phyloP scores from a whole-genome alignment of 2,888 invertebrate genomes.

The Nesidiocoris tenuis region DNA sequence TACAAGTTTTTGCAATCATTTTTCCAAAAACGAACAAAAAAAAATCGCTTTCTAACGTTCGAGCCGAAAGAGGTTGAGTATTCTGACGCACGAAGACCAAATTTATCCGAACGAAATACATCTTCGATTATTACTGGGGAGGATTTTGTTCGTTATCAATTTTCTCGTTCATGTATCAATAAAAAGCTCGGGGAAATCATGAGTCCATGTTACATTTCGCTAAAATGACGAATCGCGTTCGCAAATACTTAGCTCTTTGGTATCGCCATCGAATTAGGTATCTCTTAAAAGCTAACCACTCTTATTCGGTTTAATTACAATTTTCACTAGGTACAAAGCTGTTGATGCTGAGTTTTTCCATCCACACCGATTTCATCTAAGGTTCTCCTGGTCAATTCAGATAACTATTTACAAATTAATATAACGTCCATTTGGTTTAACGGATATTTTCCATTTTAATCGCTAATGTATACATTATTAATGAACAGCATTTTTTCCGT shows the following conservation, averaged over 20 bases:
- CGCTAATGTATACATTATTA: neutral
- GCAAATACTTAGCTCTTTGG: constrained; percentile 38
- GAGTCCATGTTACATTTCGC: neutral
- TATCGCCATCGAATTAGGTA: constrained; percentile 25
- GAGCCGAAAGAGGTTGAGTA: neutral
- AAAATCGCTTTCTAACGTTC: neutral
- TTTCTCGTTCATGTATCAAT: too few relatives aligned
- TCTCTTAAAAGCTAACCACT: neutral
- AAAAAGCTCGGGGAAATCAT: neutral
- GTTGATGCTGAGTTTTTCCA: neutral
- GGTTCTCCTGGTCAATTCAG: neutral
- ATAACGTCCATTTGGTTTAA: neutral
- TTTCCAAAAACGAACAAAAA: neutral
- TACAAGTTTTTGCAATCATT: neutral
- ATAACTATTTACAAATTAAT: neutral
- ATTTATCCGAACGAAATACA: neutral
- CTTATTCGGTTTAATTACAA: neutral
- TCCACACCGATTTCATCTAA: neutral
- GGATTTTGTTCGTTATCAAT: neutral
- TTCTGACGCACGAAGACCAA: neutral
- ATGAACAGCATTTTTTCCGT: neutral
- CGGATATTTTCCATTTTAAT: neutral
- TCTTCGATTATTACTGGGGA: neutral
- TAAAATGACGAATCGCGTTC: constrained; percentile 12
- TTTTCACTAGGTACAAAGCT: neutral